phyloP scores from a whole-genome alignment of 2,888 invertebrate species.

The Drosophila dives region DNA sequence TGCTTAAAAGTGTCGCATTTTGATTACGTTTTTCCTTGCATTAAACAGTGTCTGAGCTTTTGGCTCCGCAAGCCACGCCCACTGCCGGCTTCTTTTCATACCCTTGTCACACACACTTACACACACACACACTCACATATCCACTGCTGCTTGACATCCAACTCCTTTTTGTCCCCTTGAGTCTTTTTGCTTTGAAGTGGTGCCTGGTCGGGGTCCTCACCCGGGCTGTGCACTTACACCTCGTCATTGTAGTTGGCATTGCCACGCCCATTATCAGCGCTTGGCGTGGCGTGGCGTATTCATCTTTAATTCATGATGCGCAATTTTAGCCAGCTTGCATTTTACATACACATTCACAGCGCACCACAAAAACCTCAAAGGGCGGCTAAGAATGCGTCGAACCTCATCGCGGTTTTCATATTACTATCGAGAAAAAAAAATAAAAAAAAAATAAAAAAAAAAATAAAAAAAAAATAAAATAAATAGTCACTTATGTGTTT shows the following conservation, averaged over 20 bases:
- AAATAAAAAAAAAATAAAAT: too few relatives aligned
- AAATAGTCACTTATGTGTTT: too few relatives aligned
- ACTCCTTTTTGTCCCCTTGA: slow-evolving; percentile 33
- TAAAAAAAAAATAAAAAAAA: too few relatives aligned
- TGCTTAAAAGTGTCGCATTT: slow-evolving; percentile 78
- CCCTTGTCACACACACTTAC: neutral
- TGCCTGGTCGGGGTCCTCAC: slow-evolving; percentile 5
- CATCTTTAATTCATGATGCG: slow-evolving; percentile 78
- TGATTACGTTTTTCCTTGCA: slow-evolving; percentile 72
- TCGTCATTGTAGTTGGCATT: slow-evolving; percentile 41
- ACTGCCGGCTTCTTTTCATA: neutral
- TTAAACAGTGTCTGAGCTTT: slow-evolving; percentile 61
- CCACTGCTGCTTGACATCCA: neutral
- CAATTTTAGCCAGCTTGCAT: slow-evolving; percentile 44
- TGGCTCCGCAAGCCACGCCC: slow-evolving; percentile 29
- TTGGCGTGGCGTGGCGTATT: slow-evolving; percentile 37
- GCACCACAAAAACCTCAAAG: slow-evolving; percentile 33
- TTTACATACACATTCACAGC: slow-evolving; percentile 12
- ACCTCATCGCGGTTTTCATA: neutral
- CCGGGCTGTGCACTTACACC: slow-evolving; percentile 36
- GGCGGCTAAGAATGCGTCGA: slow-evolving; percentile 8
- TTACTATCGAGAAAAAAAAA: neutral
- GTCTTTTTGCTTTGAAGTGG: slow-evolving; percentile 59
- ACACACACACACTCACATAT: neutral
- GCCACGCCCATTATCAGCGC: slow-evolving; percentile 49